These are phyloP conservation scores for Saturnia pavonia DNA, from an alignment of 2,888 invertebrate genomes.

Conservation along the genomic window DNA sequence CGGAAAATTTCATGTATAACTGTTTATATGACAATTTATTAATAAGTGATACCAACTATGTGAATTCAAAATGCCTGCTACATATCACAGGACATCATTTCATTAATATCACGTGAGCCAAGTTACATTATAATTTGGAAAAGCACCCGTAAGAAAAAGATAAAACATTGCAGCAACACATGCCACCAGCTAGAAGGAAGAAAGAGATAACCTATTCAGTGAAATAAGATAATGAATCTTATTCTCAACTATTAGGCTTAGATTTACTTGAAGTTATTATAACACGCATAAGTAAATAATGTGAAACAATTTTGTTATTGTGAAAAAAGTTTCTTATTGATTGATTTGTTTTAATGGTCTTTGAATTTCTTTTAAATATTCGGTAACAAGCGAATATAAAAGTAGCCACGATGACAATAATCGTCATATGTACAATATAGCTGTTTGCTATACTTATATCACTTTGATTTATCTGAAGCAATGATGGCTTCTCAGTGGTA, in stretches of 20 bases:
- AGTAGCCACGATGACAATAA: neutral
- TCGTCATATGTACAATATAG: neutral
- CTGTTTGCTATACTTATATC: too few species aligned
- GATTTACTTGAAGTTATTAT: too few species aligned
- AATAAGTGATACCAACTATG: neutral
- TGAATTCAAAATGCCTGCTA: neutral
- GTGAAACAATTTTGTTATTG: too few species aligned
- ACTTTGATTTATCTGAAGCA: too few species aligned
- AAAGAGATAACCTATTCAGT: neutral
- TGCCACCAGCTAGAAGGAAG: neutral
- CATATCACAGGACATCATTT: neutral
- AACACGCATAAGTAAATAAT: too few species aligned
- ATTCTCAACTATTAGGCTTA: too few species aligned
- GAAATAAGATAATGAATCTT: too few species aligned
- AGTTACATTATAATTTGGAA: neutral
- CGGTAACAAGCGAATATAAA: too few species aligned
- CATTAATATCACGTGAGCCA: neutral
- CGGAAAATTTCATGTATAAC: neutral
- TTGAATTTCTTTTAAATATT: too few species aligned
- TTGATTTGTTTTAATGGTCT: neutral
- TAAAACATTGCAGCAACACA: neutral
- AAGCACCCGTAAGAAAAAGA: neutral
- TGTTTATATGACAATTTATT: neutral
- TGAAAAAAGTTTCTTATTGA: neutral
- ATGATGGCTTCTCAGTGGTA: too few species aligned